A percentile compares a stretch with the other conserved stretches of the same genome.
Conservation (phyloP, 2,888 invertebrate genomes). For the Melanophora roralis region DNA sequence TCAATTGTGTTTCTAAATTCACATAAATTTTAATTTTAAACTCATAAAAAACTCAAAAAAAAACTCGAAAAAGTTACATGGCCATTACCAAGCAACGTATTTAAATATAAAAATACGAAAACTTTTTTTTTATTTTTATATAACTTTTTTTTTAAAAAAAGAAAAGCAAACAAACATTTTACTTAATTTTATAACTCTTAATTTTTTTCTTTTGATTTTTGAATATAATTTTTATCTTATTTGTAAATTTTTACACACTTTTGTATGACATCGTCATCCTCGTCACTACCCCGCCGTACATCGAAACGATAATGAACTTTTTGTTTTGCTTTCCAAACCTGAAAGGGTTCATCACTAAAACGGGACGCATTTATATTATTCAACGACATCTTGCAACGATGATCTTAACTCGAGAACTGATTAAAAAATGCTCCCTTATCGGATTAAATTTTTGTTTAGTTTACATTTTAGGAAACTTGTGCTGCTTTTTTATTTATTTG, state of each 20-base stretch:
- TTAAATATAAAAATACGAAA: no score
- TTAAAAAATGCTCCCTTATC: not conserved
- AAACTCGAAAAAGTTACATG: no score
- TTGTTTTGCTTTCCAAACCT: slow-evolving; percentile 70
- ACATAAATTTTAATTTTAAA: no score
- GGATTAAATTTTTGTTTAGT: not conserved
- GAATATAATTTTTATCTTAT: slow-evolving; percentile 8
- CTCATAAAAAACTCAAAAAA: no score
- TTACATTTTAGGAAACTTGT: slow-evolving; percentile 32
- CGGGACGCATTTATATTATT: slow-evolving; percentile 64
- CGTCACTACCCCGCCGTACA: slow-evolving; percentile 62
- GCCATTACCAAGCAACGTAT: no score
- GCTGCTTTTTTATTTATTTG: not conserved
- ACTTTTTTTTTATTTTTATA: no score
- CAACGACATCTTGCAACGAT: slow-evolving; percentile 67
- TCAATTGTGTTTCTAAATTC: no score
- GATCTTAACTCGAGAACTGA: slow-evolving; percentile 38
- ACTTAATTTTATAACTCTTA: not conserved
- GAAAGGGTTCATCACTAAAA: slow-evolving; percentile 64
- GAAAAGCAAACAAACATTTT: not conserved
- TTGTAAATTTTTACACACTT: slow-evolving; percentile 32
- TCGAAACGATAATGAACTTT: slow-evolving; percentile 71
- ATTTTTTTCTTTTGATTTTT: not conserved
- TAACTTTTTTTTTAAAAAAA: no score
- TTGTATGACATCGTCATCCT: slow-evolving; percentile 7